These are phyloP conservation scores for Argynnis bischoffii DNA, from an alignment of 2,888 invertebrate genomes.

Conservation along the genomic window DNA sequence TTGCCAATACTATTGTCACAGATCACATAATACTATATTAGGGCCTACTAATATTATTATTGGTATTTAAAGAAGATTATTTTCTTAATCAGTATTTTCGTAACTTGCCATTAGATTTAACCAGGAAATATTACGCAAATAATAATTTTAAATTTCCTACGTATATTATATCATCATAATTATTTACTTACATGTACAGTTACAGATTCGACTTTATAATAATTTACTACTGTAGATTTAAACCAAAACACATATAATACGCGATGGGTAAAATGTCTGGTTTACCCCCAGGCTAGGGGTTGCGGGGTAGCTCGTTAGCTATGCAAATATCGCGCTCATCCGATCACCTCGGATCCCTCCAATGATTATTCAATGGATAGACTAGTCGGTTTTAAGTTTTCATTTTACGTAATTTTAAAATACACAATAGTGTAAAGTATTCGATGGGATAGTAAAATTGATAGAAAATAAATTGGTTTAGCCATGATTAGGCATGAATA, in stretches of 20 bases:
- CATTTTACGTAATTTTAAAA: conserved; percentile 5
- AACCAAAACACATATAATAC: conserved; percentile 1
- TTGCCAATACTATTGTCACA: no score
- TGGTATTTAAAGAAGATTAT: no score
- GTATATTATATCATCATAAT: no score
- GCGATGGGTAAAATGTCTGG: conserved; percentile 22
- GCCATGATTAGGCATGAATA: no score
- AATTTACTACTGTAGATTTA: not conserved
- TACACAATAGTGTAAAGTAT: conserved; percentile 24
- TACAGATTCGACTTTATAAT: not conserved
- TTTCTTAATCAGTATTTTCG: no score
- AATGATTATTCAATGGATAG: conserved; percentile 25
- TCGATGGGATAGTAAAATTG: no score
- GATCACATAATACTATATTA: no score
- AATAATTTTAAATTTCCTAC: no score
- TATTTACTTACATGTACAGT: not conserved
- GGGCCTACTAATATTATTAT: no score
- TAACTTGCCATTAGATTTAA: no score
- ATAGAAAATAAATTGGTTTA: no score
- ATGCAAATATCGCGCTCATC: conserved; percentile 62
- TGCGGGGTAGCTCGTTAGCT: conserved; percentile 60
- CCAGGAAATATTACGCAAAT: no score
- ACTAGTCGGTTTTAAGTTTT: conserved; percentile 5
- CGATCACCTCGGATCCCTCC: conserved; percentile 35
- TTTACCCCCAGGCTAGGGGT: conserved; percentile 34